Conservation (phyloP, 2,888 invertebrate species). For the Ochropleura plecta region DNA sequence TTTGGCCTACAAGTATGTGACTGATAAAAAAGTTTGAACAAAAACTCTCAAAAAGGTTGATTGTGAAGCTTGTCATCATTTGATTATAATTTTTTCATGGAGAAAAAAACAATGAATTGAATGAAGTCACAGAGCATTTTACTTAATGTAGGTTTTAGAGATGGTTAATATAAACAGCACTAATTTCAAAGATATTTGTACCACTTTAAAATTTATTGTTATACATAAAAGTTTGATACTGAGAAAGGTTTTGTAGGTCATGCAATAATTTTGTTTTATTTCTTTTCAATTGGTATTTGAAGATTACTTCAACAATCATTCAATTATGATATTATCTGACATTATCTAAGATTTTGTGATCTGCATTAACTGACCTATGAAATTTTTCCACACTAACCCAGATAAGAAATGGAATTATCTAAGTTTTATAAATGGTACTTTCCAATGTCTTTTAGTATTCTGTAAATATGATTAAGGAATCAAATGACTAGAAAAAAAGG, state of each 20-base stretch:
- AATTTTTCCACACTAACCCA: not conserved
- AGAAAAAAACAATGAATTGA: not conserved
- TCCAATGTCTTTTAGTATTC: not conserved
- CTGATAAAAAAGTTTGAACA: slow-evolving; percentile 20
- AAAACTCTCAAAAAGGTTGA: slow-evolving; percentile 26
- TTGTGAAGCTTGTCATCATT: slow-evolving; percentile 13
- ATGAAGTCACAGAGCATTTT: not conserved
- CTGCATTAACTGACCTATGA: not conserved
- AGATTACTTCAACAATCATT: not conserved
- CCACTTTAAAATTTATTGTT: not conserved
- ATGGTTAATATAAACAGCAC: not conserved
- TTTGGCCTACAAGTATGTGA: slow-evolving; percentile 6
- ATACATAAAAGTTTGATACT: not conserved
- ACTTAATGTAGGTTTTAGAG: not conserved
- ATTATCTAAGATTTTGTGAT: not conserved
- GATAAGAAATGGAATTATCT: not conserved
- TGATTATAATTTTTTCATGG: not conserved
- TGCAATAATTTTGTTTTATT: not conserved
- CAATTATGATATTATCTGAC: not conserved
- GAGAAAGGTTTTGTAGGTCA: not conserved
- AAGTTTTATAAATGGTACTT: not conserved
- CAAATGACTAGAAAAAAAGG: no score
- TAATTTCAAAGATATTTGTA: not conserved
- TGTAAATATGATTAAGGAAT: not conserved
- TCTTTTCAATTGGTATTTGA: not conserved